phyloP scores from a whole-genome alignment of 2,113 vertebrate species.

The Centropristis striata region DNA sequence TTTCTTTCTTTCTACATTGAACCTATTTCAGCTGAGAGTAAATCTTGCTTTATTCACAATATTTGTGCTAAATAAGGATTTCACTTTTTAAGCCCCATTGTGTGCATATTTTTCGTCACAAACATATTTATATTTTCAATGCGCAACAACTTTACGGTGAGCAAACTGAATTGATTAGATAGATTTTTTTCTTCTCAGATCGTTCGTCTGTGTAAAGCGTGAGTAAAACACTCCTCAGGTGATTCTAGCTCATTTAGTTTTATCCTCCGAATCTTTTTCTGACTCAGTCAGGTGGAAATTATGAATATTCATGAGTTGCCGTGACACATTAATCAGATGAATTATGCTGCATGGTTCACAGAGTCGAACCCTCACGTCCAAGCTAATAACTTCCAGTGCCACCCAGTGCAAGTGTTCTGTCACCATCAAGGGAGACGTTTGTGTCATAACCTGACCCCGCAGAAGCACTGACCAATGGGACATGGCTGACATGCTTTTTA shows the following conservation, averaged over 20 bases:
- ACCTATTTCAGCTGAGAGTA: background rate
- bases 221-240: slow-evolving; percentile 26
- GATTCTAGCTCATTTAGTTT: slow-evolving; percentile 40
- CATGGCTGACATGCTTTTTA: slow-evolving; percentile 17
- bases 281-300: slow-evolving; percentile 65
- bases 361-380: slow-evolving; percentile 65
- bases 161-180: background rate
- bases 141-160: background rate
- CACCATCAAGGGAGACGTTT: slow-evolving; percentile 51
- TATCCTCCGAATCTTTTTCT: slow-evolving; percentile 45
- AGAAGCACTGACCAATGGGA: slow-evolving; percentile 49
- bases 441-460: slow-evolving; percentile 50
- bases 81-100: background rate
- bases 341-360: slow-evolving; percentile 71
- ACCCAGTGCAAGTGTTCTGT: slow-evolving; percentile 50
- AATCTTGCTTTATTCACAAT: background rate
- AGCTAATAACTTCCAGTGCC: slow-evolving; percentile 68
- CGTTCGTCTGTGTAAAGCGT: background rate
- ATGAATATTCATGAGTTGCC: slow-evolving; percentile 77
- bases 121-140: background rate
- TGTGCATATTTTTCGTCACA: background rate
- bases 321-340: slow-evolving; percentile 75
- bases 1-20: slow-evolving; percentile 11
- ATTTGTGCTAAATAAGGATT: background rate
- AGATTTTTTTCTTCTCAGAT: background rate